A percentile compares a stretch with the other conserved stretches of the same genome.
Evolutionary conservation across 2,797 vertebrate species (phyloP).

Genomic region (Astyanax mexicanus): DNA sequence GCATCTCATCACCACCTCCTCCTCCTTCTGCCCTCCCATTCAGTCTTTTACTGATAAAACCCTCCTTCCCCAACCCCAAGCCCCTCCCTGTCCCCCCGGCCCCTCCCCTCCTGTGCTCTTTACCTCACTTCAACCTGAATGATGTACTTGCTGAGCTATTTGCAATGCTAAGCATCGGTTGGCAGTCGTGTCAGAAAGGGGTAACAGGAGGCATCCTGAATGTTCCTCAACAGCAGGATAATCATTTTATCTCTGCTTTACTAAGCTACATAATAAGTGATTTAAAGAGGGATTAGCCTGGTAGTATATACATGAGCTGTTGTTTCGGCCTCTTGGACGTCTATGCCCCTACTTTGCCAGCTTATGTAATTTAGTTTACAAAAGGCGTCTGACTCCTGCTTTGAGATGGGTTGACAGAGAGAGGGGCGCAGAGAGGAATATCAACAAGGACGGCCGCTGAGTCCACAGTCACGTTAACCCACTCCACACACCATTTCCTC

Average conservation of each 20-base stretch:
- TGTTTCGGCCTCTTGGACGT: conserved; percentile 53
- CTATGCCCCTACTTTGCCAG: conserved; percentile 46
- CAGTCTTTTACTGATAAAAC: conserved; percentile 39
- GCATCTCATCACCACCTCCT: conserved; percentile 45
- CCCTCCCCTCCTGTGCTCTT: conserved; percentile 12
- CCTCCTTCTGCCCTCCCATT: conserved; percentile 42
- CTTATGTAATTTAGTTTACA: conserved; percentile 76
- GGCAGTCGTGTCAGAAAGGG: conserved; percentile 62
- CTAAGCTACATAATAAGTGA: conserved; percentile 69
- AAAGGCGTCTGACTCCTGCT: conserved; percentile 65
- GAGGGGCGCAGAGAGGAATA: conserved; percentile 55
- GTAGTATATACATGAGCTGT: conserved; percentile 65
- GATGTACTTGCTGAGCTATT: conserved; percentile 66
- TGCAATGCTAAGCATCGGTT: conserved; percentile 72
- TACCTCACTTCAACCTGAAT: conserved; percentile 48
- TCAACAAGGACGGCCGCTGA: conserved; percentile 46
- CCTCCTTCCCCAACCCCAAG: conserved; percentile 40
- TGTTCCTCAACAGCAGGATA: conserved; percentile 61
- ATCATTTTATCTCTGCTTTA: conserved; percentile 74
- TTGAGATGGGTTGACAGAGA: conserved; percentile 49
- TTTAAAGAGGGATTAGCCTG: conserved; percentile 71
- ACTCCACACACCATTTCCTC: neutral
- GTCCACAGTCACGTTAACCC: conserved; percentile 47
- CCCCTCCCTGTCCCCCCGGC: conserved; percentile 52
- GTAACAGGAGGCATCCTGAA: conserved; percentile 45